Conservation (phyloP, 1,140 invertebrate species). For the Steinernema feltiae region DNA sequence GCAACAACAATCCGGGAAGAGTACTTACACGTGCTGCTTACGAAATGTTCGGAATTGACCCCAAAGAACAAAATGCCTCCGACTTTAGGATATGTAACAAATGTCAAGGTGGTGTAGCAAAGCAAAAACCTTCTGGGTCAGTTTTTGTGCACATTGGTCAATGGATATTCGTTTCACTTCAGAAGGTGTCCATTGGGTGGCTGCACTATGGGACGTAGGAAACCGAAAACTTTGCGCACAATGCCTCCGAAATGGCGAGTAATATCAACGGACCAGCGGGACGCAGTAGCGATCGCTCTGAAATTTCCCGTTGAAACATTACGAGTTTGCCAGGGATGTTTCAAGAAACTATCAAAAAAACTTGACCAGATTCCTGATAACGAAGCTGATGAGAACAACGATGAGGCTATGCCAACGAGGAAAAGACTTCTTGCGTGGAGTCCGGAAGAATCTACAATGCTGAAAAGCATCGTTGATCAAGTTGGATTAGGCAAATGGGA, state of each 20-base stretch:
- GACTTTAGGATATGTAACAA: constrained; percentile 18
- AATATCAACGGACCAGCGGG: background rate
- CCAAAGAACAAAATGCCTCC: background rate
- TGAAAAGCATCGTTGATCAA: background rate
- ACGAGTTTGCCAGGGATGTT: background rate
- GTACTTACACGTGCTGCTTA: constrained; percentile 15
- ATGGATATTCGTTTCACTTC: background rate
- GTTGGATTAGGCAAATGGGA: constrained; percentile 4
- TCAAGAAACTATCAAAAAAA: background rate
- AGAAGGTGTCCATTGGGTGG: constrained; percentile 5
- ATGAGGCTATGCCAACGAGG: background rate
- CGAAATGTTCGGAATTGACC: constrained; percentile 19
- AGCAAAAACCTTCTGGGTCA: constrained; percentile 12
- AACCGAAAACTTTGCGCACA: background rate
- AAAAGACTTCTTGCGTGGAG: background rate
- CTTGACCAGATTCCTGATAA: constrained; percentile 4
- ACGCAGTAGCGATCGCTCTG: background rate
- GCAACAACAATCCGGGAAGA: constrained; percentile 16
- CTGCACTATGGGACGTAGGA: background rate
- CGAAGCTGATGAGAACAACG: background rate
- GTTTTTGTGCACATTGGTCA: background rate
- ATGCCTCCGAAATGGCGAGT: constrained; percentile 12
- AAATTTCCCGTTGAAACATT: background rate
- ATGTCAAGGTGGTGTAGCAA: constrained; percentile 3
- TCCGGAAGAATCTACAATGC: background rate